A percentile compares a stretch with the other conserved stretches of the same genome.
Evolutionary conservation across 37 sponge, comb jelly and placozoan species (phyloP).

Genomic region (Crambe crambe): DNA sequence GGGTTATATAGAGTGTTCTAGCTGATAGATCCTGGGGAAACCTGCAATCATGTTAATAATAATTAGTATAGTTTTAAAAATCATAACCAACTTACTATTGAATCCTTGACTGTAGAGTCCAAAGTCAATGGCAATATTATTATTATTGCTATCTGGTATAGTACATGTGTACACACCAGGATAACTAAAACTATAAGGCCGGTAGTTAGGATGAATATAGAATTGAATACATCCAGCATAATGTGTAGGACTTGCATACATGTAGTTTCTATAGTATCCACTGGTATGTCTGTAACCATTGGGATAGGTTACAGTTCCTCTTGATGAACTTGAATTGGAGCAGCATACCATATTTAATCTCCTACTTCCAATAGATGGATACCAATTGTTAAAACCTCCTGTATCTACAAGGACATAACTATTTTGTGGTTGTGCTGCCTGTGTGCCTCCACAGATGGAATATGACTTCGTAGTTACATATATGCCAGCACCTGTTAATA

Average conservation of each 20-base stretch:
- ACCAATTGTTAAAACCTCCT: too few species aligned
- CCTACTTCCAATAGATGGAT: too few species aligned
- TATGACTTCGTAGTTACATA: too few species aligned
- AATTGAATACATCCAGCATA: neutral
- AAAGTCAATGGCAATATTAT: neutral
- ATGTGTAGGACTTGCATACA: neutral
- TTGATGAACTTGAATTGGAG: neutral
- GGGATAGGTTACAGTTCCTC: neutral
- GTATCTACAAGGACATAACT: neutral
- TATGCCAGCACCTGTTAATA: neutral
- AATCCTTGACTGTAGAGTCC: constrained; percentile 1
- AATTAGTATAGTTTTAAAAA: too few species aligned
- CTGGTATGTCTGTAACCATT: neutral
- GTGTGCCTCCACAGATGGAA: neutral
- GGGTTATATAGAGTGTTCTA: too few species aligned
- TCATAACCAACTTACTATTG: neutral
- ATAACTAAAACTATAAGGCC: too few species aligned
- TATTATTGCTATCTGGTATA: neutral
- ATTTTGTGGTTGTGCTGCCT: neutral
- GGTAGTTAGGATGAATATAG: neutral
- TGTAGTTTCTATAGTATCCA: neutral
- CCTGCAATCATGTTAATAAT: neutral
- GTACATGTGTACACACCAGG: constrained; percentile 4
- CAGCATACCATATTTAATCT: neutral
- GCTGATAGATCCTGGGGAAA: neutral